Evolutionary conservation across 2,113 vertebrate genomes (phyloP).

Genomic region (Coregonus clupeaformis): DNA sequence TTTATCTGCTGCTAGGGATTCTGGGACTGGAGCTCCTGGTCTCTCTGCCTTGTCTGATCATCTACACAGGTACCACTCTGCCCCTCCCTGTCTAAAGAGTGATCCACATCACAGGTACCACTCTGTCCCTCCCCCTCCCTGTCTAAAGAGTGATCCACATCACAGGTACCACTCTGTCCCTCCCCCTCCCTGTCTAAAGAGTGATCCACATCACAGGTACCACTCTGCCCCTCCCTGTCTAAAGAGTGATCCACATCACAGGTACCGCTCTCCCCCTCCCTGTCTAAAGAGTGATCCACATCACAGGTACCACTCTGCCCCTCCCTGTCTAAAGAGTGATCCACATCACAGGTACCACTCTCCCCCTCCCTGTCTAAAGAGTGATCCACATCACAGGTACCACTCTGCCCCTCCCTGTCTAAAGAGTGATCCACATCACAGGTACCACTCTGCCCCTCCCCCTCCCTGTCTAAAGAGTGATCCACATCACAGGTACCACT

Average conservation of each 20-base stretch:
- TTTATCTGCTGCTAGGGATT: conserved; percentile 77
- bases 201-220: conserved; percentile 54
- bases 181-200: conserved; percentile 45
- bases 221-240: conserved; percentile 19
- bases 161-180: conserved; percentile 35
- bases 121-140: conserved; percentile 38
- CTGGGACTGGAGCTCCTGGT: conserved; percentile 84
- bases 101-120: conserved; percentile 67
- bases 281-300: conserved; percentile 38
- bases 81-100: conserved; percentile 33
- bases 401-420: conserved; percentile 19
- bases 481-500: no score
- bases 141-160: conserved; percentile 38
- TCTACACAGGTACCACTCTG: conserved; percentile 82
- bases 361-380: conserved; percentile 36
- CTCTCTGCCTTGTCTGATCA: conserved; percentile 75
- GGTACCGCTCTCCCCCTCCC: conserved; percentile 26
- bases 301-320: conserved; percentile 35
- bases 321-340: conserved; percentile 33
- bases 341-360: conserved; percentile 49
- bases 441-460: conserved; percentile 20
- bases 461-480: conserved; percentile 34
- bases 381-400: conserved; percentile 54
- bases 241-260: conserved; percentile 56
- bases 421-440: conserved; percentile 56